Conservation (phyloP, 2,797 vertebrate genomes). For the Gorsachius magnificus region DNA sequence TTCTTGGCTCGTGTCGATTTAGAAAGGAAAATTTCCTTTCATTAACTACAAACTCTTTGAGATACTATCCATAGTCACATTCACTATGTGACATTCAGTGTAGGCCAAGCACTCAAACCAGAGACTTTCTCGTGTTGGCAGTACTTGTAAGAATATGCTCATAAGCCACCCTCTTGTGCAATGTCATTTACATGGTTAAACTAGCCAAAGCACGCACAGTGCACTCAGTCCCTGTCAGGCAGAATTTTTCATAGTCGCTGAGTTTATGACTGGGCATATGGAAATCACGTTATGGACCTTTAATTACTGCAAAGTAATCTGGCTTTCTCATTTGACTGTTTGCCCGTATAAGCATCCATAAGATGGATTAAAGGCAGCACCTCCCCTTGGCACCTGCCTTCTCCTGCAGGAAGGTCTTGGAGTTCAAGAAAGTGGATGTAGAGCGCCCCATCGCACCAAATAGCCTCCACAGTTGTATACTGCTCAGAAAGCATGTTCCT, state of each 20-base stretch:
- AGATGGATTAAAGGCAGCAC: not conserved
- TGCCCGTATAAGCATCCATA: not conserved
- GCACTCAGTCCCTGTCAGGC: not conserved
- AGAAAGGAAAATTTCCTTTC: not conserved
- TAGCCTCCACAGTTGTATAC: not conserved
- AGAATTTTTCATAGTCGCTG: not conserved
- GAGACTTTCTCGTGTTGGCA: accelerated
- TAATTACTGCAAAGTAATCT: not conserved
- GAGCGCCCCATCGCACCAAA: not conserved
- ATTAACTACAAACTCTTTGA: not conserved
- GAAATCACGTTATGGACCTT: not conserved
- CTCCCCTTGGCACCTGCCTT: not conserved
- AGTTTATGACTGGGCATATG: not conserved
- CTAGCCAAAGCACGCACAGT: not conserved
- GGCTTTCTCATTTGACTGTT: not conserved
- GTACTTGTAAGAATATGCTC: not conserved
- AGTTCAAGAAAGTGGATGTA: not conserved
- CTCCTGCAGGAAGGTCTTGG: not conserved
- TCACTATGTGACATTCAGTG: not conserved
- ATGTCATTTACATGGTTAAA: not conserved
- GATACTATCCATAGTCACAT: not conserved
- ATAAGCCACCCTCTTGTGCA: not conserved
- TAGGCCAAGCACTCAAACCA: not conserved
- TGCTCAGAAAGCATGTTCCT: not conserved
- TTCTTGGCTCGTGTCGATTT: not conserved